Evolutionary conservation across 2,113 vertebrate species (phyloP), one percentile per base, ranked within the genome.

Genomic region (Cryptomyrus ogoouensis): DNA sequence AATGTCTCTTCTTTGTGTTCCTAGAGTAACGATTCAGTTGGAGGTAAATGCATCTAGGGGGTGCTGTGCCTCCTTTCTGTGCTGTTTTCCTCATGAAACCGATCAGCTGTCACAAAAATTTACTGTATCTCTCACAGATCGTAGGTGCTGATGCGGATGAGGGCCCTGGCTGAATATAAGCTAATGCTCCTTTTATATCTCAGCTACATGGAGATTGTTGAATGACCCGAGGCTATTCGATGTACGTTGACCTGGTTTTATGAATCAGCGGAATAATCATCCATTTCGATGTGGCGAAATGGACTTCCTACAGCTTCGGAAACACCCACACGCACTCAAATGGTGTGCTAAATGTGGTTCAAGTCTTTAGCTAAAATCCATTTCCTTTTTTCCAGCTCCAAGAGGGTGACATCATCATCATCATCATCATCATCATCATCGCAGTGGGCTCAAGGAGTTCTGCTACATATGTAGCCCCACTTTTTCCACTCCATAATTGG

Each of bases 401-500:
- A 27, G 47, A 70, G 77, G 62, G 24, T 62, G 47, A 70, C 39
- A 24, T 58, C 62, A 66, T 27, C n/a, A 66, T 31, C 31, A 35
- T 21, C 53, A 56, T 52, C 13, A 52, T 58, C 53, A 19, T 56
- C 35, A 39, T 58, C n/a, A 66, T 85, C 46, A 52, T 53, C 27
- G 19, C 15, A 15, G 27, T 10, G n/a, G 85, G 24, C 2, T 31
- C n/a, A 17, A 49, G 5, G 49, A 50, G n/a, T 19, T 17, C 27
- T 87, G 85, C n/a, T 87, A 53, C 49, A 35, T 24, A 87, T 17
- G 17, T 19, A 49, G 24, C 13, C 49, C n/a, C 15, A 44, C 31
- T 85, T 66, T 88, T 56, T 86, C 80, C 86, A 52, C 35, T 21
- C 89, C 91, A 77, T 93, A 90, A 92, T 91, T 92, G 92, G 52